Conservation (phyloP, 2,888 invertebrate genomes). For the Meiosimyza platycephala region DNA sequence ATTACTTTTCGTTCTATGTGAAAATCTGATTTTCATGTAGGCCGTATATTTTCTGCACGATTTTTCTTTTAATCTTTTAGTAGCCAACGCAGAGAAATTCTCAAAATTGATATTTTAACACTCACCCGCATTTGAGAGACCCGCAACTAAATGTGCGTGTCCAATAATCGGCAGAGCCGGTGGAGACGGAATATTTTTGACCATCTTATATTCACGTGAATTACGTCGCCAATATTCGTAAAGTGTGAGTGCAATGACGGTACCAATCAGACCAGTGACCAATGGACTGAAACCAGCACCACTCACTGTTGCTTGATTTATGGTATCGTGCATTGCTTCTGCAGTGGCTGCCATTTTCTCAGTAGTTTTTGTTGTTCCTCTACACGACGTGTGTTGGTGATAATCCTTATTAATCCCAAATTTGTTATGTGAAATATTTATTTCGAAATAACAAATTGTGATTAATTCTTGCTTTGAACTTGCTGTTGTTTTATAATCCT, state of each 20-base stretch:
- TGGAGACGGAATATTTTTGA: slow-evolving; percentile 78
- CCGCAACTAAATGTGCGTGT: slow-evolving; percentile 75
- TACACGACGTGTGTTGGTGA: background rate
- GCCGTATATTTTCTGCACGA: no score
- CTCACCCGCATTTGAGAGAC: slow-evolving; percentile 74
- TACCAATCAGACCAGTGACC: slow-evolving; percentile 54
- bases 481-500: background rate
- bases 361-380: background rate
- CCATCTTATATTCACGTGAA: slow-evolving; percentile 71
- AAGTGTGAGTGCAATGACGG: slow-evolving; percentile 49
- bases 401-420: slow-evolving; percentile 31
- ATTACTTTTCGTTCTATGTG: no score
- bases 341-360: slow-evolving; percentile 48
- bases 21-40: no score
- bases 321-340: slow-evolving; percentile 55
- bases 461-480: slow-evolving; percentile 5
- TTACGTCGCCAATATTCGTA: slow-evolving; percentile 68
- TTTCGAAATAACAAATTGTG: slow-evolving; percentile 40
- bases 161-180: slow-evolving; percentile 75
- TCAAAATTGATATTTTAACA: background rate
- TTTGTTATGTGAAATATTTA: slow-evolving; percentile 41
- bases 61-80: no score
- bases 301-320: slow-evolving; percentile 46
- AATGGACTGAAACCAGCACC: slow-evolving; percentile 51
- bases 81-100: no score